Conservation (phyloP, 2,113 vertebrate species). For the Petrocephalus microphthalmus region DNA sequence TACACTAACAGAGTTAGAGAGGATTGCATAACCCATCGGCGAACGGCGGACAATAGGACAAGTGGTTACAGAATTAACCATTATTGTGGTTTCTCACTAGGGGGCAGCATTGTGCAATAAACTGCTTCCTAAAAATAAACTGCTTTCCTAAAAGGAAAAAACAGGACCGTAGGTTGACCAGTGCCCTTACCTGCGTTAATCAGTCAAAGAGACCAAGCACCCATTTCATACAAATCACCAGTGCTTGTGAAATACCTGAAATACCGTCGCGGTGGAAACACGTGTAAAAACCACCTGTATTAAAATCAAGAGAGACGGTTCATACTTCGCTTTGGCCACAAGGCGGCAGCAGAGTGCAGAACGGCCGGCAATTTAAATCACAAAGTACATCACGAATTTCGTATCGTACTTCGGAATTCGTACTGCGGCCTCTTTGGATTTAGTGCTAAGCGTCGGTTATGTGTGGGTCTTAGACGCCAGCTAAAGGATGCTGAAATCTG, state of each 20-base stretch:
- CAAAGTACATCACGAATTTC: neutral
- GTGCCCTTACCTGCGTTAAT: neutral
- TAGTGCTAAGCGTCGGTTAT: neutral
- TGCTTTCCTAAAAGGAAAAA: neutral
- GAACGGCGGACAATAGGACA: no score
- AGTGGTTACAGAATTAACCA: neutral
- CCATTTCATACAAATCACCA: neutral
- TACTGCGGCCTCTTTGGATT: neutral
- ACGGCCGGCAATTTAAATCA: neutral
- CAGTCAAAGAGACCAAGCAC: neutral
- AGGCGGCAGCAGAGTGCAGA: neutral
- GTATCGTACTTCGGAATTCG: neutral
- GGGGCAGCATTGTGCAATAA: neutral
- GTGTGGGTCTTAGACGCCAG: neutral
- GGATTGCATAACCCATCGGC: no score
- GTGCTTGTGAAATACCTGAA: neutral
- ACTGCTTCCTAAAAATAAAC: neutral
- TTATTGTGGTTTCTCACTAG: neutral
- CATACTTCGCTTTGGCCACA: neutral
- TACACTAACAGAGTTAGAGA: no score
- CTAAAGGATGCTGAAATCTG: neutral
- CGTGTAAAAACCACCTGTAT: neutral
- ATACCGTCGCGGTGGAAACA: neutral
- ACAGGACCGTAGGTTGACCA: neutral
- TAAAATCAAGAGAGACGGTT: neutral